phyloP scores from a whole-genome alignment of 2,113 vertebrate genomes.

The Leucoraja erinaceus region DNA sequence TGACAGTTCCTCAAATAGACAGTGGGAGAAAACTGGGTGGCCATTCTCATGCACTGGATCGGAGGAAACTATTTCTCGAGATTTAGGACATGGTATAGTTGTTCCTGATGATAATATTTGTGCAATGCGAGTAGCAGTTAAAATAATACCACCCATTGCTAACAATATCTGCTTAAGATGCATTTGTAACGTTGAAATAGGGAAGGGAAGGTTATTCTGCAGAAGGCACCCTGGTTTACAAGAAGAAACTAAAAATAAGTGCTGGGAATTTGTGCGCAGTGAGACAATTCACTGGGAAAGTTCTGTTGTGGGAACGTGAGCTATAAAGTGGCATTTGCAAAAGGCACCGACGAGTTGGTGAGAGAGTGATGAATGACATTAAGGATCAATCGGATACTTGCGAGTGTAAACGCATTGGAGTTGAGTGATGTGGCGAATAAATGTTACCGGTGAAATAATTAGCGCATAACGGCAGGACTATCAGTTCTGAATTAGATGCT shows the following conservation, averaged over 20 bases:
- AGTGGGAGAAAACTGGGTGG: neutral
- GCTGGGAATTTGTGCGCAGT: neutral
- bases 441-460: slow-evolving; percentile 27
- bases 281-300: neutral
- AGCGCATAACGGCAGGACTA: neutral
- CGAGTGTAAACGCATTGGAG: neutral
- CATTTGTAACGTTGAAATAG: neutral
- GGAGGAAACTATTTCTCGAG: neutral
- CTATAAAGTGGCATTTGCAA: neutral
- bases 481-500: neutral
- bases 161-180: no score
- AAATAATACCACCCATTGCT: no score
- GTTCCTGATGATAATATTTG: neutral
- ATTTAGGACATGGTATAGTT: neutral
- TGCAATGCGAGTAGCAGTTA: neutral
- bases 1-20: neutral
- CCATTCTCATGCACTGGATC: neutral
- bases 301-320: neutral
- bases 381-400: slow-evolving; percentile 23
- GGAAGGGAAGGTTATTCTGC: neutral
- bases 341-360: neutral
- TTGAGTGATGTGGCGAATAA: neutral
- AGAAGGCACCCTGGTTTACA: neutral
- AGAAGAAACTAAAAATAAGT: neutral
- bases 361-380: neutral